These are phyloP conservation scores for Latheticus oryzae DNA, from an alignment of 2,888 invertebrate species.

Conservation along the genomic window DNA sequence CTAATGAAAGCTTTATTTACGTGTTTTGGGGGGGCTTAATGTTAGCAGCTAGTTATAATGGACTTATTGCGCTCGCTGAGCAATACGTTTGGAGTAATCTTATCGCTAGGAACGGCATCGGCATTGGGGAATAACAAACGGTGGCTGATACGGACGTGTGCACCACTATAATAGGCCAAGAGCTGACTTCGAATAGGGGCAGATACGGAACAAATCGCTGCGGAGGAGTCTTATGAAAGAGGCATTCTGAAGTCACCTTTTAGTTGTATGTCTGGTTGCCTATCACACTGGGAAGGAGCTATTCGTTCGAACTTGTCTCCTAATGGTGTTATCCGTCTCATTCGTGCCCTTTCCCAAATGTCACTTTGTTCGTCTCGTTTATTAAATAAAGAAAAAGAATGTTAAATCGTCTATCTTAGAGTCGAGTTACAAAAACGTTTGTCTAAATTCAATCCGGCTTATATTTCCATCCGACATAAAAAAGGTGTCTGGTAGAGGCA, in stretches of 20 bases:
- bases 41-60: constrained; percentile 11
- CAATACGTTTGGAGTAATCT: constrained; percentile 22
- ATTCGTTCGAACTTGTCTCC: too few relatives aligned
- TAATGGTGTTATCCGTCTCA: too few relatives aligned
- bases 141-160: constrained; percentile 14
- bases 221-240: too few relatives aligned
- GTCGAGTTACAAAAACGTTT: constrained; percentile 47
- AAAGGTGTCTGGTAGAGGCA: constrained; percentile 54
- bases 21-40: constrained; percentile 10
- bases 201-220: constrained; percentile 7
- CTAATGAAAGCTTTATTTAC: constrained; percentile 15
- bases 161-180: constrained; percentile 7
- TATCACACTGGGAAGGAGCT: too few relatives aligned
- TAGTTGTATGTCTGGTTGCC: too few relatives aligned
- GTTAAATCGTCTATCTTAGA: too few relatives aligned
- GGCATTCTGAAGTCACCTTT: too few relatives aligned
- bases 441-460: constrained; percentile 50
- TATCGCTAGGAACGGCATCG: constrained; percentile 7
- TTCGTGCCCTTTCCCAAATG: too few relatives aligned
- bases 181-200: constrained; percentile 7
- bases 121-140: constrained; percentile 19
- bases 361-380: too few relatives aligned
- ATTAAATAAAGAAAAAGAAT: too few relatives aligned
- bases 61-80: constrained; percentile 11
- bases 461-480: constrained; percentile 52